These are phyloP conservation scores for Aramus guarauna DNA, from an alignment of 2,113 vertebrate genomes.

Conservation along the genomic window DNA sequence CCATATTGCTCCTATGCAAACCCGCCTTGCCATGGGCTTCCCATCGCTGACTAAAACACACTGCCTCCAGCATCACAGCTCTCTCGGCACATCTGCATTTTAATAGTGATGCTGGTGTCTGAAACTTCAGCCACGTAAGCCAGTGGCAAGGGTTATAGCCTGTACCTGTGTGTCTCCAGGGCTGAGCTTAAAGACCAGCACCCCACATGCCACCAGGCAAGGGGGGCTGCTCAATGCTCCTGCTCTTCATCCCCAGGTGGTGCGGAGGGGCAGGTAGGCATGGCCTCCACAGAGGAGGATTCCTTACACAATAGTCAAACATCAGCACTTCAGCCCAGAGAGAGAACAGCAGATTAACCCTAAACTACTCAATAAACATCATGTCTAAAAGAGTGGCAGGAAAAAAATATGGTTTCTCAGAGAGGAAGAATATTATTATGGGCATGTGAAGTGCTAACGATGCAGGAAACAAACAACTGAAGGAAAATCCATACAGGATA, in stretches of 20 bases:
- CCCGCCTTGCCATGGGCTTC: background rate
- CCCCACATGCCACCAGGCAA: rapidly evolving
- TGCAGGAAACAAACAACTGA: background rate
- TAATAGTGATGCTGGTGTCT: background rate
- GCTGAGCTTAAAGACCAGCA: background rate
- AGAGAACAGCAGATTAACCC: background rate
- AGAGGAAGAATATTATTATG: background rate
- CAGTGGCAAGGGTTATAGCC: background rate
- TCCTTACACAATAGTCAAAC: background rate
- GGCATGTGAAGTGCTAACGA: background rate
- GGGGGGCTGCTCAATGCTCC: background rate
- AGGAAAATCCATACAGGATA: background rate
- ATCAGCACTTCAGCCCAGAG: background rate
- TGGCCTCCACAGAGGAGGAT: background rate
- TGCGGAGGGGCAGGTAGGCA: background rate
- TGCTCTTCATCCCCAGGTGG: background rate
- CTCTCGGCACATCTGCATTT: rapidly evolving
- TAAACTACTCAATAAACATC: background rate
- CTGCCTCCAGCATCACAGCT: background rate
- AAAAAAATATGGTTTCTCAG: background rate
- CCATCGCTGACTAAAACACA: rapidly evolving
- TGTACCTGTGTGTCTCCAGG: background rate
- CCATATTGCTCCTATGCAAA: background rate
- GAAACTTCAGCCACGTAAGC: background rate
- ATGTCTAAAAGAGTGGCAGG: background rate